These are phyloP conservation scores for Dunckerocampus dactyliophorus DNA, from an alignment of 2,113 vertebrate species.

Conservation along the genomic window DNA sequence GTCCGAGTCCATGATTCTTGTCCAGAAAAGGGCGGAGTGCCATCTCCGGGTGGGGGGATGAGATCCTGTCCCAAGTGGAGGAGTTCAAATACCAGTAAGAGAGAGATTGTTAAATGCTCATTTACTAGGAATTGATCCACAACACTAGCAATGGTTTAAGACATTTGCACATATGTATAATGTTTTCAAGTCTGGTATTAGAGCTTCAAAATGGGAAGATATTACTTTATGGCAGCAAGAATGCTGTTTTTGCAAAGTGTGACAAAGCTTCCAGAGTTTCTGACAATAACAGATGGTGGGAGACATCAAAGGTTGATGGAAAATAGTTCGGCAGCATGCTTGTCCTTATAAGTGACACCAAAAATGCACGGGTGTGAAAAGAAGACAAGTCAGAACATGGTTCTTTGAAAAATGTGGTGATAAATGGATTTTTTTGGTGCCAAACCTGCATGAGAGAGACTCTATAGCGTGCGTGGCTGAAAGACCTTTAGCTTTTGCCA, in stretches of 20 bases:
- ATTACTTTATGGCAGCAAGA: conserved; percentile 2
- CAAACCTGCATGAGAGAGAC: not conserved
- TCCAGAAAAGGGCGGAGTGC: too few relatives aligned
- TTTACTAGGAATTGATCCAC: too few relatives aligned
- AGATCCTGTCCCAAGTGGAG: too few relatives aligned
- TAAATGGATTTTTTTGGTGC: conserved; percentile 5
- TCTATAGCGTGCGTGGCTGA: conserved; percentile 17
- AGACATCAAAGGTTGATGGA: conserved; percentile 15
- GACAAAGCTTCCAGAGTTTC: conserved; percentile 17
- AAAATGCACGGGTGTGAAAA: conserved; percentile 8
- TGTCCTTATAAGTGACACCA: conserved; percentile 15
- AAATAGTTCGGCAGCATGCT: conserved; percentile 26
- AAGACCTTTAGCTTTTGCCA: conserved; percentile 44
- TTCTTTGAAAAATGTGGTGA: not conserved
- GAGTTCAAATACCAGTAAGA: too few relatives aligned
- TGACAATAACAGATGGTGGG: conserved; percentile 31
- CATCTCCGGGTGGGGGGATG: too few relatives aligned
- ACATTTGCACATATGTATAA: too few relatives aligned
- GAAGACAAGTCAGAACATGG: not conserved
- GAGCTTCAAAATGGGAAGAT: not conserved
- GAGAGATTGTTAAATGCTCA: too few relatives aligned
- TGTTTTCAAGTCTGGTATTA: too few relatives aligned
- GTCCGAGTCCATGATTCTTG: too few relatives aligned
- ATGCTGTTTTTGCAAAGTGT: conserved; percentile 10
- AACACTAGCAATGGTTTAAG: too few relatives aligned